Evolutionary conservation across 1,140 invertebrate genomes (phyloP).

Genomic region (Cylas formicarius): DNA sequence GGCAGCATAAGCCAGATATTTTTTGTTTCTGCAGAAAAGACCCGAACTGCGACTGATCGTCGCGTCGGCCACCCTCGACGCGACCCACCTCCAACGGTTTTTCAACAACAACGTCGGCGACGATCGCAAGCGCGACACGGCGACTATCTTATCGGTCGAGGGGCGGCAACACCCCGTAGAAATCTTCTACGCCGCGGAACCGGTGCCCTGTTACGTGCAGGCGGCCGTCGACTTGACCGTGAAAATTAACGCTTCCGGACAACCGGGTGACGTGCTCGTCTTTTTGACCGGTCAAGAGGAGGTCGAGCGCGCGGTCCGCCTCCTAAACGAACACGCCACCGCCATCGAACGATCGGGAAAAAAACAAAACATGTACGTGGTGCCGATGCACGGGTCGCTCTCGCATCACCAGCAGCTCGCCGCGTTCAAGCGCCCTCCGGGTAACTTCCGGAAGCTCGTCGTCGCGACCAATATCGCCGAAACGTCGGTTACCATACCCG

Average conservation of each 20-base stretch:
- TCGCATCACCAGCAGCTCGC: conserved; percentile 78
- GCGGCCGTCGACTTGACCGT: conserved; percentile 79
- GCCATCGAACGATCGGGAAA: conserved; percentile 40
- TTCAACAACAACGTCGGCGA: conserved; percentile 69
- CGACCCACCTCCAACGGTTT: conserved; percentile 77
- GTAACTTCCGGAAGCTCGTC: conserved; percentile 80
- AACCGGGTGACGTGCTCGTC: conserved; percentile 80
- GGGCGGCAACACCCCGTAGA: conserved; percentile 85
- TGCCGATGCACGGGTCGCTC: conserved; percentile 90
- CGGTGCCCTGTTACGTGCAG: conserved; percentile 85
- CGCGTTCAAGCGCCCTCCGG: conserved; percentile 73
- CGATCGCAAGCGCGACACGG: conserved; percentile 55
- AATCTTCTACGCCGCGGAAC: conserved; percentile 78
- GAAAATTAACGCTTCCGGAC: conserved; percentile 81
- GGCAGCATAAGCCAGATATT: too few species aligned
- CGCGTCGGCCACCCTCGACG: conserved; percentile 93
- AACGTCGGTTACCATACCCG: conserved; percentile 80
- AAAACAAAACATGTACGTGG: conserved; percentile 59
- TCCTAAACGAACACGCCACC: conserved; percentile 59
- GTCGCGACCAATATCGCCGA: conserved; percentile 97
- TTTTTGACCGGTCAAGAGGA: conserved; percentile 95
- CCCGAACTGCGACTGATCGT: conserved; percentile 79
- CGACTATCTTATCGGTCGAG: conserved; percentile 79
- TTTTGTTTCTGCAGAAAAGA: conserved; percentile 59
- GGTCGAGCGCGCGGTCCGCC: conserved; percentile 65